These are phyloP conservation scores for Hippocampus zosterae DNA, from an alignment of 2,113 vertebrate genomes.

Conservation along the genomic window DNA sequence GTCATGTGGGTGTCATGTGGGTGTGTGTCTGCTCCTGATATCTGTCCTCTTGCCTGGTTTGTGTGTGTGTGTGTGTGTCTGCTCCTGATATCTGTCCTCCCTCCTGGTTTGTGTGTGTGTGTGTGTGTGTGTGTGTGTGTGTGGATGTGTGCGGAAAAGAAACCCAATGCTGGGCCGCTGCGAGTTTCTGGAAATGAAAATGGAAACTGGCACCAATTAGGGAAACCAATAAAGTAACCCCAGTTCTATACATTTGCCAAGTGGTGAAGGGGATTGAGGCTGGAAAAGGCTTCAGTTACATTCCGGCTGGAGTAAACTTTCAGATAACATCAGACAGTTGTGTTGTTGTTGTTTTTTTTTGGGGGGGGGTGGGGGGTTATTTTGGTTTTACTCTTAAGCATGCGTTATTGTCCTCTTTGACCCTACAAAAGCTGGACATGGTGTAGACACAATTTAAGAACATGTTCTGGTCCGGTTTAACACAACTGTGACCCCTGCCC, in stretches of 20 bases:
- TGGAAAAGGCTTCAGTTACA: slow-evolving; percentile 51
- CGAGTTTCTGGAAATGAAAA: slow-evolving; percentile 70
- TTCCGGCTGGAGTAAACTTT: slow-evolving; percentile 57
- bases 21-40: too few species aligned
- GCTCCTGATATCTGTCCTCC: too few species aligned
- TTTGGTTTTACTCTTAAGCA: background rate
- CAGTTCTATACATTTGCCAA: slow-evolving; percentile 62
- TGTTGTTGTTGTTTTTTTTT: background rate
- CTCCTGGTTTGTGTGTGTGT: too few species aligned
- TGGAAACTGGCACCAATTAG: slow-evolving; percentile 76
- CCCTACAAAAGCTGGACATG: slow-evolving; percentile 11
- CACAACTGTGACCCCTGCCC: slow-evolving; percentile 60
- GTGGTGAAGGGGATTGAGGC: slow-evolving; percentile 52
- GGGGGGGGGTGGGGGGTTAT: too few species aligned
- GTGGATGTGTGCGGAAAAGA: slow-evolving; percentile 34
- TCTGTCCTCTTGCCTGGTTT: too few species aligned
- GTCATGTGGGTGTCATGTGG: too few species aligned
- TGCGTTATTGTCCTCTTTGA: background rate
- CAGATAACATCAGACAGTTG: slow-evolving; percentile 57
- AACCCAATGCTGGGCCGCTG: slow-evolving; percentile 49
- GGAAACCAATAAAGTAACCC: slow-evolving; percentile 71
- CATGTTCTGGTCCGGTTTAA: slow-evolving; percentile 60
- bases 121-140: background rate
- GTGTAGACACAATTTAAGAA: background rate
- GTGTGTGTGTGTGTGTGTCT: too few species aligned